phyloP scores from a whole-genome alignment of 2,888 invertebrate genomes.

The Drosophila siamana region DNA sequence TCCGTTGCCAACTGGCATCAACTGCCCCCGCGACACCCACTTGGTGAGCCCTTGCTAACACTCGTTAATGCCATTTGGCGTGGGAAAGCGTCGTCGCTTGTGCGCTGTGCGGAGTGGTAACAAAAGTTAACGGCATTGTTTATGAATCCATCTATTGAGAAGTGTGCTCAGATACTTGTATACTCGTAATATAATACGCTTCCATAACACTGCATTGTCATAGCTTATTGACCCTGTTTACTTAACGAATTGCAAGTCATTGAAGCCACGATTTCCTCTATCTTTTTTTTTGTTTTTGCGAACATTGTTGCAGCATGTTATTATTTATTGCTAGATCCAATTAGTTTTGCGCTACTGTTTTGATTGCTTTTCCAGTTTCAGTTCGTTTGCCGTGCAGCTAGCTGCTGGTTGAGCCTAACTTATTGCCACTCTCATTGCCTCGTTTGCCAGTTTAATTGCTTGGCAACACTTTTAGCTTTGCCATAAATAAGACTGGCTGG shows the following conservation, averaged over 20 bases:
- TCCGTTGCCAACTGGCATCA: constrained; percentile 6
- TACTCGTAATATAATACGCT: constrained; percentile 9
- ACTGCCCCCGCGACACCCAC: constrained; percentile 26
- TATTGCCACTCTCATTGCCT: constrained; percentile 36
- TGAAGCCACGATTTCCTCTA: constrained; percentile 3
- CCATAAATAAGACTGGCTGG: constrained; percentile 36
- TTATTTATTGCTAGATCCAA: constrained; percentile 19
- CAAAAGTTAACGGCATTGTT: constrained; percentile 60
- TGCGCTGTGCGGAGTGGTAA: constrained; percentile 33
- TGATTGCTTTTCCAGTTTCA: constrained; percentile 23
- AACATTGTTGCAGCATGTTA: not conserved
- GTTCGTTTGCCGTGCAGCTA: constrained; percentile 8
- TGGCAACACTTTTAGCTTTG: constrained; percentile 40
- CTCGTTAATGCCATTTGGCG: constrained; percentile 44
- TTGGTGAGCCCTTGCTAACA: constrained; percentile 8
- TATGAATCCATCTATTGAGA: constrained; percentile 47
- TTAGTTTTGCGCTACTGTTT: constrained; percentile 30
- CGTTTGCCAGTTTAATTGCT: constrained; percentile 45
- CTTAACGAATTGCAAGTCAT: constrained; percentile 10
- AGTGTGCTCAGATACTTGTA: constrained; percentile 20
- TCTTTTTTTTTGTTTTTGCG: not conserved
- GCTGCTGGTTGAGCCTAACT: constrained; percentile 19
- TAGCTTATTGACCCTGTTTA: constrained; percentile 17
- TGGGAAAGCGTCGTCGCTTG: constrained; percentile 51
- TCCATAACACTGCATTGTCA: constrained; percentile 22